phyloP scores from a whole-genome alignment of 2,888 invertebrate species.

The Chymomyza caudatula region DNA sequence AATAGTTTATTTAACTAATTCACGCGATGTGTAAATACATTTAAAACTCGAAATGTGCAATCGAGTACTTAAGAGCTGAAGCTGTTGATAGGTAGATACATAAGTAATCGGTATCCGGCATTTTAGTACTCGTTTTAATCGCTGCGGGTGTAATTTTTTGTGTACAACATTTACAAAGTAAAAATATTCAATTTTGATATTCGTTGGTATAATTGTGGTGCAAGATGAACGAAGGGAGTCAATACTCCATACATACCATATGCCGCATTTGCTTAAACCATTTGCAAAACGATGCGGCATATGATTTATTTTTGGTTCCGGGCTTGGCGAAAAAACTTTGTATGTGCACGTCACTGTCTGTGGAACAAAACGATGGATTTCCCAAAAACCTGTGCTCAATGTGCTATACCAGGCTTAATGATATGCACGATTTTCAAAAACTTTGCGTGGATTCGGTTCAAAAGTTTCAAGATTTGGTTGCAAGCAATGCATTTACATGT shows the following conservation, averaged over 20 bases:
- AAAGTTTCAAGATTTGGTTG: conserved; percentile 60
- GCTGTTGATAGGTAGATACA: background rate
- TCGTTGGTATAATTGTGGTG: background rate
- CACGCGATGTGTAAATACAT: background rate
- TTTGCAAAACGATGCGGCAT: conserved; percentile 45
- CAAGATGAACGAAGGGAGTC: conserved; percentile 58
- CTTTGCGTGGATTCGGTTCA: conserved; percentile 66
- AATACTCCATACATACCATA: conserved; percentile 50
- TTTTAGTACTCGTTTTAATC: background rate
- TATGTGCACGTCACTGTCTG: conserved; percentile 69
- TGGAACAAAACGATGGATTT: conserved; percentile 72
- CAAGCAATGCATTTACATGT: conserved; percentile 31
- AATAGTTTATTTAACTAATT: conserved; percentile 5
- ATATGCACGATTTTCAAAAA: conserved; percentile 71
- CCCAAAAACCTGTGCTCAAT: conserved; percentile 65
- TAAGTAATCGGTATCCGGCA: background rate
- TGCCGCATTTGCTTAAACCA: conserved; percentile 73
- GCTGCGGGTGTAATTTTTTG: background rate
- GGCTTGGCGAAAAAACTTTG: conserved; percentile 71
- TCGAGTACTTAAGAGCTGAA: background rate
- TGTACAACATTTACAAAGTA: background rate
- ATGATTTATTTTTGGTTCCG: conserved; percentile 64
- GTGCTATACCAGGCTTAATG: conserved; percentile 67
- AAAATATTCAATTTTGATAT: background rate
- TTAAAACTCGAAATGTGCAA: background rate